phyloP scores from a whole-genome alignment of 2,888 invertebrate genomes.

The Orthosia gracilis region DNA sequence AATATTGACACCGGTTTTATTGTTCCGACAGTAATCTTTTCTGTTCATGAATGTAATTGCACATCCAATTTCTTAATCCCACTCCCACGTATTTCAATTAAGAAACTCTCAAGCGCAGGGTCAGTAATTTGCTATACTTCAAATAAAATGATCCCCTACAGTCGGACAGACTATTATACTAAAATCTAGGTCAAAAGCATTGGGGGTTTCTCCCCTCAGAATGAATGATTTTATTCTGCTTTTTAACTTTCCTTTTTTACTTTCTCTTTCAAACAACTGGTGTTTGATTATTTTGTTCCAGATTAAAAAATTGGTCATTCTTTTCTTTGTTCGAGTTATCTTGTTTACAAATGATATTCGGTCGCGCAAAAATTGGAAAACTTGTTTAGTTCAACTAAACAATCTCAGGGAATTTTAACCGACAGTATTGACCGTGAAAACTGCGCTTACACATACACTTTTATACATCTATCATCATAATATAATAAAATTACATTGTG shows the following conservation, averaged over 20 bases:
- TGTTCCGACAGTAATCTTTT: no score
- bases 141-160: neutral
- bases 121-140: constrained; percentile 31
- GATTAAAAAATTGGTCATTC: constrained; percentile 6
- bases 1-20: no score
- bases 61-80: neutral
- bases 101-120: neutral
- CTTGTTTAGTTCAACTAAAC: neutral
- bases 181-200: constrained; percentile 53
- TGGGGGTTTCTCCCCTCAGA: constrained; percentile 38
- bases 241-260: constrained; percentile 18
- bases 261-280: constrained; percentile 26
- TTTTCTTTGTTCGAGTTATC: constrained; percentile 4
- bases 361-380: neutral
- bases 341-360: neutral
- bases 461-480: no score
- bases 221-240: constrained; percentile 27
- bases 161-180: constrained; percentile 18
- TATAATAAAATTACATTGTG: no score
- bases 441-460: neutral
- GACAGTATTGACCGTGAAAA: neutral
- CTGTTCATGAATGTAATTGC: neutral
- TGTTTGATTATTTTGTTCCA: constrained; percentile 13
- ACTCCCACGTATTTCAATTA: neutral
- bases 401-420: neutral